Percentiles rank a stretch among this genome's conserved stretches.
phyloP scores from a whole-genome alignment of 2,113 vertebrate species.

The Epinephelus cyanopodus region DNA sequence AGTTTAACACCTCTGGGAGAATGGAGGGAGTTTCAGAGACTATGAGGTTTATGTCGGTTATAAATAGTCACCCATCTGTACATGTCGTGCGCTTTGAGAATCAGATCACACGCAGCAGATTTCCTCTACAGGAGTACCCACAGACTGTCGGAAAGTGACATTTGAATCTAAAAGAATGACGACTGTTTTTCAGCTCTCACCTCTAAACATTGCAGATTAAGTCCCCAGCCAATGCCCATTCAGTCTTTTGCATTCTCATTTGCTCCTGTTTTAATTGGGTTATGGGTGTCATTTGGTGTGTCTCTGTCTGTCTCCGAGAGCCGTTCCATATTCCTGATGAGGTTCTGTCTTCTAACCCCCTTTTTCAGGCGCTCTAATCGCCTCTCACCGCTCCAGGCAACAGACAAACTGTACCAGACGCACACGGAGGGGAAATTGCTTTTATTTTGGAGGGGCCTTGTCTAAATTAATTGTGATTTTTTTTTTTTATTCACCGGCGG shows the following conservation, averaged over 20 bases:
- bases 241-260: conserved; percentile 38
- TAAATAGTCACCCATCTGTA: background rate
- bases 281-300: conserved; percentile 52
- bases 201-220: conserved; percentile 7
- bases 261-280: conserved; percentile 68
- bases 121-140: background rate
- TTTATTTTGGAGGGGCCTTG: conserved; percentile 64
- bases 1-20: background rate
- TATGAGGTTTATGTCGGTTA: background rate
- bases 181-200: conserved; percentile 6
- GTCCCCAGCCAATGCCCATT: background rate
- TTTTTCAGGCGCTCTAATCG: conserved; percentile 72
- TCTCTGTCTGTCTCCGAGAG: conserved; percentile 55
- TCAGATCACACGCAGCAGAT: no score
- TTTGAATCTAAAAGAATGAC: background rate
- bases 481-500: conserved; percentile 35
- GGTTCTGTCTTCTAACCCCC: conserved; percentile 73
- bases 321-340: conserved; percentile 70
- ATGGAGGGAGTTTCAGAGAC: background rate
- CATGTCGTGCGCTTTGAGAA: background rate
- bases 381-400: conserved; percentile 75
- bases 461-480: conserved; percentile 66
- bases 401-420: conserved; percentile 70
- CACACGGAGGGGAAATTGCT: conserved; percentile 55
- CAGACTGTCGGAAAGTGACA: background rate